Percentiles rank a stretch among this genome's conserved stretches.
Evolutionary conservation across 2,888 invertebrate genomes (phyloP).

Genomic region (Tipula unca): DNA sequence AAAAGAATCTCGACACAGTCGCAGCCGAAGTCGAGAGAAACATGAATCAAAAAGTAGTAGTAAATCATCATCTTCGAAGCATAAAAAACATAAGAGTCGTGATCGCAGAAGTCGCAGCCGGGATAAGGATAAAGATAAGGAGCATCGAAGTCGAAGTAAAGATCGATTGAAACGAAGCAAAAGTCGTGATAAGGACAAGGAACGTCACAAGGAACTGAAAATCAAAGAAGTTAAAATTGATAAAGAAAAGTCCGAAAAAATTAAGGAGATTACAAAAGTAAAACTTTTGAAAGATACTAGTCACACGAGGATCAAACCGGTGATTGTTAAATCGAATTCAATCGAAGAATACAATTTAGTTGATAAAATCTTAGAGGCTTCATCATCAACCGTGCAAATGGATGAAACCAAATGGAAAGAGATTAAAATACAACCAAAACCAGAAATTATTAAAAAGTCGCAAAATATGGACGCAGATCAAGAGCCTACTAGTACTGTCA

Average conservation of each 20-base stretch:
- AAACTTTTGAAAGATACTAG: slow-evolving; percentile 25
- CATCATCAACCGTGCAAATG: neutral
- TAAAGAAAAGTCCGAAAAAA: slow-evolving; percentile 31
- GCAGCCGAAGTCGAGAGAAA: slow-evolving; percentile 22
- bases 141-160: slow-evolving; percentile 22
- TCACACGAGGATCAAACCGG: slow-evolving; percentile 26
- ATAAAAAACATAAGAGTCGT: slow-evolving; percentile 25
- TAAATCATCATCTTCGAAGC: slow-evolving; percentile 22
- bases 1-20: slow-evolving; percentile 29
- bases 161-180: slow-evolving; percentile 34
- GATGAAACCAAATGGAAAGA: slow-evolving; percentile 25
- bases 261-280: slow-evolving; percentile 26
- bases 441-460: slow-evolving; percentile 23
- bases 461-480: slow-evolving; percentile 54
- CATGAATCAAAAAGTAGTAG: slow-evolving; percentile 21
- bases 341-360: slow-evolving; percentile 33
- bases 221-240: slow-evolving; percentile 25
- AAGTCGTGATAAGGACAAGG: slow-evolving; percentile 31
- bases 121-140: slow-evolving; percentile 28
- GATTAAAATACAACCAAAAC: slow-evolving; percentile 23
- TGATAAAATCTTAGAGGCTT: slow-evolving; percentile 38
- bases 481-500: slow-evolving; percentile 73
- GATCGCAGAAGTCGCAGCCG: slow-evolving; percentile 20
- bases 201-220: slow-evolving; percentile 28
- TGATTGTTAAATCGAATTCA: slow-evolving; percentile 23